Evolutionary conservation across 2,113 vertebrate genomes (phyloP), one percentile per base, ranked within the genome.

Genomic region (Podarcis muralis): DNA sequence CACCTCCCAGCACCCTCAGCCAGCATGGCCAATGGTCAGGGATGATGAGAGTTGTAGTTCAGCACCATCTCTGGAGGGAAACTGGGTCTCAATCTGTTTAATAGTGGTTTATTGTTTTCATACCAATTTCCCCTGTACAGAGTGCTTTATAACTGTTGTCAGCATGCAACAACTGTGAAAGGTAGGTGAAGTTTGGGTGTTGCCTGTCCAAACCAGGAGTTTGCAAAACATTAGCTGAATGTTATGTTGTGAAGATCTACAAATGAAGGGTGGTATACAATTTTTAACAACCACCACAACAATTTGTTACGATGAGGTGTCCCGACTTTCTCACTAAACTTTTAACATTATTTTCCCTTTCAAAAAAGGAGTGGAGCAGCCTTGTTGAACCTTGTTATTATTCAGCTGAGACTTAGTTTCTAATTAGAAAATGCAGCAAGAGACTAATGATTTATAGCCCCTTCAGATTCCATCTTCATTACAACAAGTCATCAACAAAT

Each of bases 321-420:
- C 83, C 81, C 77, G 23, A 75, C 15, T 81, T 88, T 87, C 82
- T 0, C 0, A 84, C 89, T 77, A 2, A 2, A 74, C 6, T 87
- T 81, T 87, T 86, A 3, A 74, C 81, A 59, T 80, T 32, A 68
- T 91, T 92, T 90, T 85, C 2, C 85, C 84, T 91, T 88, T 37
- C 78, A 90, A 88, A 86, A 76, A 81, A 77, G 40, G 57, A 66
- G 37, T 7, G 20, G 13, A 32, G 35, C n/a, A 89, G 40, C 30
- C 82, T 37, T 0, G 9, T 87, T 94, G 86, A 89, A 48, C 30
- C 82, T 37, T 0, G 3, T 86, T 94, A 85, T 86, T 0, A 0
- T 78, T 91, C 75, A 94, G 69, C 43, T 81, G 90, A 69, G 92
- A 82, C 87, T 87, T 78, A 1, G 94, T 90, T 89, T 87, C 83